Percentiles rank a stretch among this genome's conserved stretches.
These are phyloP conservation scores for Oryctolagus cuniculus DNA, from an alignment of 2,113 vertebrate species.

Conservation along the genomic window mOryCun1.1 NC_091437.1:136688501-136689000, in stretches of 20 bases:
- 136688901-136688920: neutral
- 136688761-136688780: neutral
- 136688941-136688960: neutral
- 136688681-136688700: neutral
- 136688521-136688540: neutral
- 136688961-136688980: neutral
- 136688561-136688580: fast-evolving
- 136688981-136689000: neutral
- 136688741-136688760: neutral
- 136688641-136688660: neutral
- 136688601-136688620: neutral
- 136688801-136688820: neutral
- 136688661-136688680: neutral
- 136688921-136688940: neutral
- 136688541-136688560: neutral
- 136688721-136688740: neutral
- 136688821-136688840: too few relatives aligned
- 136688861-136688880: neutral
- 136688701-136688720: neutral
- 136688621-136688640: neutral
- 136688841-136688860: neutral
- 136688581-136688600: neutral
- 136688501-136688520: neutral
- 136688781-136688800: neutral
- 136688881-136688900: neutral